These are phyloP conservation scores for Corythoichthys intestinalis DNA, from an alignment of 2,113 vertebrate genomes.

Conservation along the genomic window DNA sequence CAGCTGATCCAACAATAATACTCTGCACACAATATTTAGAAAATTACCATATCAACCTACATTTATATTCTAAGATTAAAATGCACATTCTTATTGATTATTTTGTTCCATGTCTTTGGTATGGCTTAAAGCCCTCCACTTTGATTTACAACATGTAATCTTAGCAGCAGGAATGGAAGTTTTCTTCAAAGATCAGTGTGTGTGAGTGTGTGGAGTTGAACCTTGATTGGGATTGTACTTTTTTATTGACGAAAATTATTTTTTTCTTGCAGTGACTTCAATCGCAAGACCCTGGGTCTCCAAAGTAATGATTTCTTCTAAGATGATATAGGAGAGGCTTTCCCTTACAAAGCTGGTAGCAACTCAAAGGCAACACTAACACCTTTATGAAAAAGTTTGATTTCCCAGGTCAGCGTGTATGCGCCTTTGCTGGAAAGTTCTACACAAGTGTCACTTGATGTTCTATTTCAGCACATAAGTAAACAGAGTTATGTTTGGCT, in stretches of 20 bases:
- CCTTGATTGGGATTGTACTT: not conserved
- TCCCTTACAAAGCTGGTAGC: slow-evolving; percentile 12
- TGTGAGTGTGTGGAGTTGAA: not conserved
- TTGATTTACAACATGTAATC: not conserved
- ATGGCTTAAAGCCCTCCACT: not conserved
- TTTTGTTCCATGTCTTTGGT: not conserved
- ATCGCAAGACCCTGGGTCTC: not conserved
- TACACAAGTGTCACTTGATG: slow-evolving; percentile 48
- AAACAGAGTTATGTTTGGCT: slow-evolving; percentile 54
- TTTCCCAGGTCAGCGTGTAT: slow-evolving; percentile 28
- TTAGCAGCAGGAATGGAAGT: not conserved
- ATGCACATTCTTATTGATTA: not conserved
- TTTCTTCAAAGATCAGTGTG: not conserved
- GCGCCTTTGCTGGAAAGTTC: slow-evolving; percentile 36
- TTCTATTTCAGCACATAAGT: slow-evolving; percentile 62
- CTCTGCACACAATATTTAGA: too few species aligned
- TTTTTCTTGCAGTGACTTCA: not conserved
- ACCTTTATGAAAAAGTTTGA: slow-evolving; percentile 32
- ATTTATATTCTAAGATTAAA: not conserved
- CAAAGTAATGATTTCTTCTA: not conserved
- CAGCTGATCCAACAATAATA: not conserved
- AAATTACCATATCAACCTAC: not conserved
- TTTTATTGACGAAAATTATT: not conserved
- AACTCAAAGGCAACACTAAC: slow-evolving; percentile 28
- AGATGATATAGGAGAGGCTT: slow-evolving; percentile 17